Conservation (phyloP, 2,888 invertebrate species). For the Drosophila kambysellisi region DNA sequence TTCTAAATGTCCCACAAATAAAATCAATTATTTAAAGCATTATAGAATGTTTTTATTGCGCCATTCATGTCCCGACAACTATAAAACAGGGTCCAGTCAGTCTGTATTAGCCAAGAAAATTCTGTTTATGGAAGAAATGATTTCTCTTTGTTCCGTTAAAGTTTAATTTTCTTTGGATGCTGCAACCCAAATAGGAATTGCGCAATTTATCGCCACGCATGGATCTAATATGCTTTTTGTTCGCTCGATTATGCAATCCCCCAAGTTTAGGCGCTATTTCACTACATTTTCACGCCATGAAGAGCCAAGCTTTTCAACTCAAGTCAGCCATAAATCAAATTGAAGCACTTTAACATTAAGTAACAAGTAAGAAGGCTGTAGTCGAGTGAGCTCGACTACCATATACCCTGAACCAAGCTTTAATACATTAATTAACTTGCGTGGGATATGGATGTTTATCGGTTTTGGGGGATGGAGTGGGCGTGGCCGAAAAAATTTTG, state of each 20-base stretch:
- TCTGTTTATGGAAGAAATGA: background rate
- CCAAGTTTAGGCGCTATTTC: slow-evolving; percentile 59
- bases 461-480: too few relatives aligned
- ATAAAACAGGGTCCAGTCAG: background rate
- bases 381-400: too few relatives aligned
- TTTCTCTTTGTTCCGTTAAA: background rate
- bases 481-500: too few relatives aligned
- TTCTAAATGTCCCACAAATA: background rate
- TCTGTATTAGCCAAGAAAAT: background rate
- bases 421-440: too few relatives aligned
- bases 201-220: slow-evolving; percentile 14
- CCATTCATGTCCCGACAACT: too few relatives aligned
- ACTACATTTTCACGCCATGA: slow-evolving; percentile 22
- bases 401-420: too few relatives aligned
- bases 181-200: background rate
- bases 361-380: too few relatives aligned
- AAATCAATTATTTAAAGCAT: background rate
- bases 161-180: background rate
- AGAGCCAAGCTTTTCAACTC: slow-evolving; percentile 52
- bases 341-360: slow-evolving; percentile 50
- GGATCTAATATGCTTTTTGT: slow-evolving; percentile 11
- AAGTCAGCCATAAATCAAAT: slow-evolving; percentile 78
- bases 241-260: slow-evolving; percentile 70
- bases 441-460: too few relatives aligned
- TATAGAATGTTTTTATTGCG: too few relatives aligned